Evolutionary conservation across 1,140 invertebrate species (phyloP).

Genomic region (Aphidius ervi): DNA sequence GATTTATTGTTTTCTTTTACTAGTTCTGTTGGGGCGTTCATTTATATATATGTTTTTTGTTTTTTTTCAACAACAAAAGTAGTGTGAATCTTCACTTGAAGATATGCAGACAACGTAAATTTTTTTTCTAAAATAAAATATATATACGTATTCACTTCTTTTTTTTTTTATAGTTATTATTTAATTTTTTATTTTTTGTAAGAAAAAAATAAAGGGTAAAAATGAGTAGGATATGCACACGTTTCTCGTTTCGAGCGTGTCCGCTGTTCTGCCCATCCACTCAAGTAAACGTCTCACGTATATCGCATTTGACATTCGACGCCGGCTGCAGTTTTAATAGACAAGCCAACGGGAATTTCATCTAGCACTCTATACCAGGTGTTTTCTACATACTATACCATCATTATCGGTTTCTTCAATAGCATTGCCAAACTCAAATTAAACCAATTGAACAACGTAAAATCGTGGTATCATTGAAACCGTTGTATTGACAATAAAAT

Average conservation of each 20-base stretch:
- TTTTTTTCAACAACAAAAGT: too few species aligned
- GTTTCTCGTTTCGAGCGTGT: slow-evolving; percentile 9
- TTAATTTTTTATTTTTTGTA: background rate
- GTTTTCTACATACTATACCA: slow-evolving; percentile 6
- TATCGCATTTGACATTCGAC: slow-evolving; percentile 21
- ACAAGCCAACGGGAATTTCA: slow-evolving; percentile 19
- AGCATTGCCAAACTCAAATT: slow-evolving; percentile 4
- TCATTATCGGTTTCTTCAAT: slow-evolving; percentile 6
- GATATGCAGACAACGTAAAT: too few species aligned
- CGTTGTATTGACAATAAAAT: too few species aligned
- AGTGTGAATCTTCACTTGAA: too few species aligned
- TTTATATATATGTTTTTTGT: too few species aligned
- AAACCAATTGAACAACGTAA: background rate
- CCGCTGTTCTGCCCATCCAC: slow-evolving; percentile 8
- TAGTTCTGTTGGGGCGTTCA: too few species aligned
- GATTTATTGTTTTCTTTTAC: too few species aligned
- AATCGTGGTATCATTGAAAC: too few species aligned
- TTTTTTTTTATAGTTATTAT: too few species aligned
- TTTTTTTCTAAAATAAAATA: too few species aligned
- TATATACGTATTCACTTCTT: too few species aligned
- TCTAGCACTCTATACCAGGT: background rate
- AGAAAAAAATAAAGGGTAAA: slow-evolving; percentile 2
- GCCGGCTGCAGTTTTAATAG: slow-evolving; percentile 19
- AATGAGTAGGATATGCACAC: slow-evolving; percentile 9
- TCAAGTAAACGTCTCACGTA: slow-evolving; percentile 18